Evolutionary conservation across 1,140 invertebrate genomes (phyloP).

Genomic region (Daktulosphaira vitifoliae): DNA sequence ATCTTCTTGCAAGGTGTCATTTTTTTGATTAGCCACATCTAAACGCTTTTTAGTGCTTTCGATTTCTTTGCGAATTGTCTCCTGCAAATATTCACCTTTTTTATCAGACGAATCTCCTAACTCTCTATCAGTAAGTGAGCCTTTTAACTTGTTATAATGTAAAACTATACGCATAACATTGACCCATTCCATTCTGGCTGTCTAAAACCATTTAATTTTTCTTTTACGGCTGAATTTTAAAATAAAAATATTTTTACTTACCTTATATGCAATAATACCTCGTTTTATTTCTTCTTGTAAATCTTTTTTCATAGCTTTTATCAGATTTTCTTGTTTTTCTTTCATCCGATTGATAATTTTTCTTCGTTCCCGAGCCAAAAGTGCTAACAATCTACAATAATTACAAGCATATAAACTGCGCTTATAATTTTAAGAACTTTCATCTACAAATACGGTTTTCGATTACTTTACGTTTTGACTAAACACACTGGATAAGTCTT

Average conservation of each 20-base stretch:
- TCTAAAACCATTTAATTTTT: background rate
- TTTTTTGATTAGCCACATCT: background rate
- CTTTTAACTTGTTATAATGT: slow-evolving; percentile 7
- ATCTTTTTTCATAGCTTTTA: background rate
- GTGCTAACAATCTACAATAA: slow-evolving; percentile 9
- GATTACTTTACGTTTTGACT: slow-evolving; percentile 12
- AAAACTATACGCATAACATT: slow-evolving; percentile 7
- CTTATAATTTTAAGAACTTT: background rate
- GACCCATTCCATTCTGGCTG: slow-evolving; percentile 3
- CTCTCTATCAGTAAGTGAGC: background rate
- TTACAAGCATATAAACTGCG: too few species aligned
- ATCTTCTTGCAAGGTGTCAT: background rate
- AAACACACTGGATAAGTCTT: slow-evolving; percentile 18
- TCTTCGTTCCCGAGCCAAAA: slow-evolving; percentile 8
- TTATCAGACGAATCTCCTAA: background rate
- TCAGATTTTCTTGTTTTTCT: background rate
- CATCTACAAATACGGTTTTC: background rate
- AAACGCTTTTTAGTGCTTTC: slow-evolving; percentile 8
- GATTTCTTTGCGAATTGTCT: slow-evolving; percentile 11
- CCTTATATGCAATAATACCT: slow-evolving; percentile 7
- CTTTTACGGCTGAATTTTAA: background rate
- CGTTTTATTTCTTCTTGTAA: background rate
- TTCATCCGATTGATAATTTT: slow-evolving; percentile 4
- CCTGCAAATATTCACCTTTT: slow-evolving; percentile 10
- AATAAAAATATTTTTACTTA: background rate